Conservation (phyloP, 92 coral and sea anemone genomes). For the Heteractis magnifica region DNA sequence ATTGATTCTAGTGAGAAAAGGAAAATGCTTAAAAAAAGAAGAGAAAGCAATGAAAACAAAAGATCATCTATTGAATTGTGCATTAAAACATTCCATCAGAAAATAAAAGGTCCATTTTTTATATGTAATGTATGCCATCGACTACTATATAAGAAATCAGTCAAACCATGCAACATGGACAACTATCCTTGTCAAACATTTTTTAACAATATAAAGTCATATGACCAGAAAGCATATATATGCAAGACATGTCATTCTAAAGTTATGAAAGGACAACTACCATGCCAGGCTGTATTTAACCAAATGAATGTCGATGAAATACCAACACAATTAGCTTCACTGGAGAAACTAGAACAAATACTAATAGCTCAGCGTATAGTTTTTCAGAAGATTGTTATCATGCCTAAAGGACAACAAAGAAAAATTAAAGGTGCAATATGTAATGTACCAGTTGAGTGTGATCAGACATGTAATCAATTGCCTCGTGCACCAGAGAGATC, state of each 20-base stretch:
- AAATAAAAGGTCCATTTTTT: constrained; percentile 67
- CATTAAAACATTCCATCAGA: constrained; percentile 35
- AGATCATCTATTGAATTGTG: constrained; percentile 30
- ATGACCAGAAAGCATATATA: constrained; percentile 59
- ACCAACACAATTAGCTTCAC: constrained; percentile 49
- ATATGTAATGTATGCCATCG: constrained; percentile 56
- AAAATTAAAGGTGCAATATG: too few relatives aligned
- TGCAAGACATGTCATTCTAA: constrained; percentile 75
- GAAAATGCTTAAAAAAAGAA: constrained; percentile 27
- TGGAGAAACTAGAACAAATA: too few relatives aligned
- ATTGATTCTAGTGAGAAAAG: constrained; percentile 39
- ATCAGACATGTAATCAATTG: constrained; percentile 48
- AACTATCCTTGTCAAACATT: constrained; percentile 1
- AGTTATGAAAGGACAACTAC: constrained; percentile 45
- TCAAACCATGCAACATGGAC: background rate
- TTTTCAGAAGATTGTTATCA: constrained; percentile 59
- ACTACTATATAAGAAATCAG: constrained; percentile 44
- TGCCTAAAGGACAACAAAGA: too few relatives aligned
- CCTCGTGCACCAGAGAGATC: constrained; percentile 69
- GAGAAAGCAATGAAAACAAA: constrained; percentile 34
- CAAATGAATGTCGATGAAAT: constrained; percentile 54
- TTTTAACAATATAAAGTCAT: constrained; percentile 35
- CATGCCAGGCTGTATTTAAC: constrained; percentile 69
- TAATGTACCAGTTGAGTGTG: too few relatives aligned
- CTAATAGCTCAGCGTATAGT: constrained; percentile 56